Conservation (phyloP, 2,888 invertebrate species). For the Sminthurides aquaticus region DNA sequence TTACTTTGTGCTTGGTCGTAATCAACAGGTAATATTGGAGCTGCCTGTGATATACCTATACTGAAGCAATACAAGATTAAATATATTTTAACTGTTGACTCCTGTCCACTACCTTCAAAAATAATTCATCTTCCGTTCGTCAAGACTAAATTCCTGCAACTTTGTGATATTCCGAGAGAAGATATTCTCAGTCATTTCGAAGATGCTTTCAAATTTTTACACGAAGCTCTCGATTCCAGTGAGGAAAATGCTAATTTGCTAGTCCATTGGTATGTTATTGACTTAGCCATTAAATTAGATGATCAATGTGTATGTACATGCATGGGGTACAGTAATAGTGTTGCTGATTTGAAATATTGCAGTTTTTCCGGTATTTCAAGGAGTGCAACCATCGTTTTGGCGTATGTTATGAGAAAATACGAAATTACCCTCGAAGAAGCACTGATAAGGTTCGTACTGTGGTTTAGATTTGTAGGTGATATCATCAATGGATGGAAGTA, state of each 20-base stretch:
- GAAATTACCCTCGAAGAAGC: slow-evolving; percentile 65
- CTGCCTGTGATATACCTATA: slow-evolving; percentile 65
- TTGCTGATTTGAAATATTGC: too few relatives aligned
- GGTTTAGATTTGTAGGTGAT: not conserved
- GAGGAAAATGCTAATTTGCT: slow-evolving; percentile 59
- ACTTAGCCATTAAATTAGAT: too few relatives aligned
- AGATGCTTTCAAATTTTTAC: slow-evolving; percentile 68
- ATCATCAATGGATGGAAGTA: not conserved
- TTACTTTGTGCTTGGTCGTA: not conserved
- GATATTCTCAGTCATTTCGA: slow-evolving; percentile 74
- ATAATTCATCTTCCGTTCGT: slow-evolving; percentile 61
- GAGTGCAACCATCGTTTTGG: slow-evolving; percentile 78
- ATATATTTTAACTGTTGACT: slow-evolving; percentile 74
- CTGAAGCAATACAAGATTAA: slow-evolving; percentile 61
- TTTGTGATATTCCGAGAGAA: slow-evolving; percentile 75
- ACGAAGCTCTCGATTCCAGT: slow-evolving; percentile 52
- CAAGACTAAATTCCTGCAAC: slow-evolving; percentile 66
- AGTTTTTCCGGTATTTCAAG: slow-evolving; percentile 85
- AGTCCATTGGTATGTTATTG: slow-evolving; percentile 79
- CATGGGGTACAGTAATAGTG: too few relatives aligned
- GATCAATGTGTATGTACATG: slow-evolving; percentile 18
- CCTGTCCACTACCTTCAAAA: slow-evolving; percentile 70
- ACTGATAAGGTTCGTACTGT: slow-evolving; percentile 41
- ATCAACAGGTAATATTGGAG: slow-evolving; percentile 64
- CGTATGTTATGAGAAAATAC: slow-evolving; percentile 79